A percentile compares a stretch with the other conserved stretches of the same genome.
These are phyloP conservation scores for Operophtera brumata DNA, from an alignment of 2,888 invertebrate species.

Conservation along the genomic window DNA sequence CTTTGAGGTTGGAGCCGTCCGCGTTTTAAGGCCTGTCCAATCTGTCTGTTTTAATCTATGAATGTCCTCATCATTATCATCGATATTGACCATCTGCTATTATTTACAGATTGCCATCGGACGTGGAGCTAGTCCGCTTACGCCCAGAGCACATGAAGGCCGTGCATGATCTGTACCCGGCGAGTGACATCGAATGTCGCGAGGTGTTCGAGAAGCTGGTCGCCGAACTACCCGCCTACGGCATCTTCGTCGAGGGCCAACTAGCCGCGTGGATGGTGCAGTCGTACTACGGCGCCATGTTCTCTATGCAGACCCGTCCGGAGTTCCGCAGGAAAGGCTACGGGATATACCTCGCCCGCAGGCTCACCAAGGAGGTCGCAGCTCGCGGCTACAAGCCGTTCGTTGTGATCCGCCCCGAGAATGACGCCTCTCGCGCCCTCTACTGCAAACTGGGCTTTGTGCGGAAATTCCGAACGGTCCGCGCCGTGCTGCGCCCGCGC, in stretches of 20 bases:
- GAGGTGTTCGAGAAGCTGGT: slow-evolving; percentile 91
- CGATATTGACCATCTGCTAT: too few relatives aligned
- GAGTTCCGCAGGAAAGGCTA: slow-evolving; percentile 87
- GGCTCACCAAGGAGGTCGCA: slow-evolving; percentile 83
- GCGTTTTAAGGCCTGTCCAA: too few relatives aligned
- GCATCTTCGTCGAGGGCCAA: slow-evolving; percentile 87
- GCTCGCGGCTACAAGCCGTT: slow-evolving; percentile 90
- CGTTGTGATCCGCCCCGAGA: slow-evolving; percentile 92
- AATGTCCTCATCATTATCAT: too few relatives aligned
- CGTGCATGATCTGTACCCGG: slow-evolving; percentile 92
- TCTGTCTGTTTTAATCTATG: too few relatives aligned
- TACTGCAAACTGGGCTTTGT: slow-evolving; percentile 91
- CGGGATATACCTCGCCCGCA: slow-evolving; percentile 87
- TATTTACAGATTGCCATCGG: slow-evolving; percentile 78
- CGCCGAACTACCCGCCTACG: slow-evolving; percentile 88
- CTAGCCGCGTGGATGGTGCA: slow-evolving; percentile 95
- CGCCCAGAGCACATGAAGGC: slow-evolving; percentile 89
- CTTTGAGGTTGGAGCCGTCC: too few relatives aligned
- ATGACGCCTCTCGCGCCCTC: slow-evolving; percentile 91
- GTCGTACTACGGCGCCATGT: slow-evolving; percentile 95
- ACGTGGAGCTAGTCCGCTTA: slow-evolving; percentile 88
- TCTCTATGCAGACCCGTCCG: slow-evolving; percentile 93
- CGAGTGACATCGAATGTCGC: slow-evolving; percentile 92
- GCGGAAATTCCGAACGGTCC: slow-evolving; percentile 89
- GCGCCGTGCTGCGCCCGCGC: slow-evolving; percentile 86